These are phyloP conservation scores for Anneissia japonica DNA, from an alignment of 35 echinoderm and acorn worm genomes.

Conservation along the genomic window DNA sequence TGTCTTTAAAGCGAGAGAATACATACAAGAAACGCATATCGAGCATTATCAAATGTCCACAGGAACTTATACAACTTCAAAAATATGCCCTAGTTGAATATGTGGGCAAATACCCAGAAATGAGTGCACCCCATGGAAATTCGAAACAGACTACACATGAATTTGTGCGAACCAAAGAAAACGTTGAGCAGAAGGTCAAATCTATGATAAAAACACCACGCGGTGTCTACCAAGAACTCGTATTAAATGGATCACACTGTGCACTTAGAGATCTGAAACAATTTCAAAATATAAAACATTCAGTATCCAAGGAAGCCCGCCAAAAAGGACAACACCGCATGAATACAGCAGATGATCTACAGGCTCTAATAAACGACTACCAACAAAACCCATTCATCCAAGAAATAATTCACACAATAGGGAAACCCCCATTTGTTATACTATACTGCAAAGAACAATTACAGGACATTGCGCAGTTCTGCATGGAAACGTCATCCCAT, in stretches of 20 bases:
- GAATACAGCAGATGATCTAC: conserved; percentile 17
- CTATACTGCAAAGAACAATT: conserved; percentile 10
- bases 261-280: conserved; percentile 29
- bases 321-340: background rate
- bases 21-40: background rate
- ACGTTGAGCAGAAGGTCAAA: background rate
- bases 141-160: background rate
- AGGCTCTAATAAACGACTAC: background rate
- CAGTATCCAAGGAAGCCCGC: background rate
- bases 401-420: conserved; percentile 16
- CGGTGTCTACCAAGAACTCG: conserved; percentile 16
- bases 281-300: conserved; percentile 19
- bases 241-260: conserved; percentile 2
- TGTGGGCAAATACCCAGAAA: no score
- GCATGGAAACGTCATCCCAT: background rate
- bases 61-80: background rate
- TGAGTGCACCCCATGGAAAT: conserved; percentile 21
- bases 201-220: conserved; percentile 11
- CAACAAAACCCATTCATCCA: conserved; percentile 22
- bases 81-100: background rate
- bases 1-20: background rate
- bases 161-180: background rate
- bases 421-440: background rate
- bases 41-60: background rate
- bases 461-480: conserved; percentile 22